These are phyloP conservation scores for Dastarcus helophoroides DNA, from an alignment of 2,888 invertebrate species.

Conservation along the genomic window DNA sequence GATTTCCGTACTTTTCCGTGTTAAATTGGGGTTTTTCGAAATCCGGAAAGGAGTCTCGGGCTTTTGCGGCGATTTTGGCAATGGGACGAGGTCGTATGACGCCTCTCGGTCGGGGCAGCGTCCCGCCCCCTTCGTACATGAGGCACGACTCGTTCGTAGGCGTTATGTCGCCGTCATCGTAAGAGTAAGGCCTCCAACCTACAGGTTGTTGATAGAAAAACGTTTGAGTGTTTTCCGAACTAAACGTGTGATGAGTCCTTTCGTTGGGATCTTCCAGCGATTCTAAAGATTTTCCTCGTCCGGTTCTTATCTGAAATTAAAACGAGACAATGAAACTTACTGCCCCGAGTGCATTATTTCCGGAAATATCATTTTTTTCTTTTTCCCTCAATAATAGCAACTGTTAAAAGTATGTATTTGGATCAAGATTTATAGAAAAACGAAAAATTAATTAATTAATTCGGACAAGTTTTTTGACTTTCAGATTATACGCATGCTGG, in stretches of 20 bases:
- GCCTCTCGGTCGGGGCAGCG: conserved; percentile 74
- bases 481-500: no score
- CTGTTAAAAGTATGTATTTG: no score
- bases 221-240: conserved; percentile 48
- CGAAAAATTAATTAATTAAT: no score
- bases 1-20: conserved; percentile 32
- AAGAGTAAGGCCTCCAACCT: conserved; percentile 60
- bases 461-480: no score
- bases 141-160: conserved; percentile 63
- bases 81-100: conserved; percentile 70
- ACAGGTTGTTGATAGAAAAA: conserved; percentile 41
- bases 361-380: no score
- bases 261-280: conserved; percentile 71
- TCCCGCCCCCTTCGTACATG: conserved; percentile 62
- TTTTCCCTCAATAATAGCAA: not conserved
- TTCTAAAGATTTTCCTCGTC: conserved; percentile 75
- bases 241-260: conserved; percentile 48
- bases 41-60: conserved; percentile 35
- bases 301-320: conserved; percentile 58
- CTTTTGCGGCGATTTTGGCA: conserved; percentile 59
- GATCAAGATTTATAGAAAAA: no score
- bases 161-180: conserved; percentile 84
- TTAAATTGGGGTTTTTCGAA: conserved; percentile 38
- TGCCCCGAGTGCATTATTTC: no score
- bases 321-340: conserved; percentile 1